Conservation (phyloP, 2,113 vertebrate species). For the Entomyzon cyanotis region DNA sequence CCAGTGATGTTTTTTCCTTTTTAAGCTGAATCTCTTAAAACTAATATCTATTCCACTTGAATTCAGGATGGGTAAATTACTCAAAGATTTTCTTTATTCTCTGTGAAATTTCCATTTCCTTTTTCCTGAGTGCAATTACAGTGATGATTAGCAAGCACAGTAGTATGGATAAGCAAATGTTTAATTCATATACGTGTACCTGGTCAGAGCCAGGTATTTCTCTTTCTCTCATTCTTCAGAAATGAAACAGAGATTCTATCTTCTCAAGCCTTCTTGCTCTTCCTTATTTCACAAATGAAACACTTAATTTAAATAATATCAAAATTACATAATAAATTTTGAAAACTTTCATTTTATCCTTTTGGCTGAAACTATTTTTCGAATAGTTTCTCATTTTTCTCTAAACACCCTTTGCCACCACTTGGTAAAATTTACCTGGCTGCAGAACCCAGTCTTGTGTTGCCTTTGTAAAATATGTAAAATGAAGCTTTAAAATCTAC, state of each 20-base stretch:
- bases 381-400: neutral
- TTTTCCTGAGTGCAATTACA: neutral
- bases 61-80: neutral
- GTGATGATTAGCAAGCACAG: neutral
- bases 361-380: neutral
- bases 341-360: neutral
- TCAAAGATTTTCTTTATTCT: neutral
- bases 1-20: neutral
- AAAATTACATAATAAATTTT: neutral
- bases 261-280: constrained; percentile 1
- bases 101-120: neutral
- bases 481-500: neutral
- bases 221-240: neutral
- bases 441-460: neutral
- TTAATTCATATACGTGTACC: neutral
- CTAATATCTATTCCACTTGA: neutral
- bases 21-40: neutral
- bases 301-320: neutral
- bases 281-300: constrained; percentile 11
- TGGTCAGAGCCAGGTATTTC: neutral
- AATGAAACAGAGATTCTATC: constrained; percentile 34
- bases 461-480: neutral
- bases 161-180: constrained; percentile 5
- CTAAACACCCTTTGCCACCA: neutral
- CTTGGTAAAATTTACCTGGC: neutral